phyloP scores from a whole-genome alignment of 2,113 vertebrate genomes.

The Seriola dumerili region DNA sequence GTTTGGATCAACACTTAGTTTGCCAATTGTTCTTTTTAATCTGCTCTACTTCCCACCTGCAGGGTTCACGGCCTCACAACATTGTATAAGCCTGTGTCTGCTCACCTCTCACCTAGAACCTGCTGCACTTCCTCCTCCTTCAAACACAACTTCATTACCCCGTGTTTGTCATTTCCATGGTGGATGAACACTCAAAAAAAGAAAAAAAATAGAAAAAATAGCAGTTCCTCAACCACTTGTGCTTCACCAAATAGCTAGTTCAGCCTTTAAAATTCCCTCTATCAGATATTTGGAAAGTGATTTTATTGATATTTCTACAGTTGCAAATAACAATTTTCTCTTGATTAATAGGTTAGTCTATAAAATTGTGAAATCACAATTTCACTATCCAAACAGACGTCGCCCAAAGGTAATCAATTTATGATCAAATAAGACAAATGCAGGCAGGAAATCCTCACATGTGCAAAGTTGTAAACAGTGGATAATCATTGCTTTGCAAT shows the following conservation, averaged over 20 bases:
- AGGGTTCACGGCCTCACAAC: slow-evolving; percentile 8
- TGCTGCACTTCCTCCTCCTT: slow-evolving; percentile 16
- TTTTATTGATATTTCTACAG: too few species aligned
- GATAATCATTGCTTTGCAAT: neutral
- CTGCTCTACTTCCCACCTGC: slow-evolving; percentile 54
- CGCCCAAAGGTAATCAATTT: too few species aligned
- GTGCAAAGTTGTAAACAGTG: too few species aligned
- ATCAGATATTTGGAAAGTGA: too few species aligned
- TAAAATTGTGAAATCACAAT: too few species aligned
- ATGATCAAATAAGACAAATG: too few species aligned
- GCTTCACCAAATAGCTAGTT: neutral
- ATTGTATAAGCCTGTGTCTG: slow-evolving; percentile 49
- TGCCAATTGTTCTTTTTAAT: slow-evolving; percentile 68
- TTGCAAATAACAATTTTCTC: too few species aligned
- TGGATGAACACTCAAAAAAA: neutral
- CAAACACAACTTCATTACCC: neutral
- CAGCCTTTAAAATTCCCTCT: neutral
- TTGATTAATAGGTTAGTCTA: too few species aligned
- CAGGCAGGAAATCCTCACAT: too few species aligned
- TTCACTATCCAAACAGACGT: too few species aligned
- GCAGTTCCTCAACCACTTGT: too few species aligned
- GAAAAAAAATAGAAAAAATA: too few species aligned
- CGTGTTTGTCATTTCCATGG: neutral
- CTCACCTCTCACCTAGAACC: slow-evolving; percentile 66
- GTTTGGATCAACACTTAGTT: slow-evolving; percentile 43